phyloP scores from a whole-genome alignment of 2,113 vertebrate genomes.

The Pelecanoides urinatrix region DNA sequence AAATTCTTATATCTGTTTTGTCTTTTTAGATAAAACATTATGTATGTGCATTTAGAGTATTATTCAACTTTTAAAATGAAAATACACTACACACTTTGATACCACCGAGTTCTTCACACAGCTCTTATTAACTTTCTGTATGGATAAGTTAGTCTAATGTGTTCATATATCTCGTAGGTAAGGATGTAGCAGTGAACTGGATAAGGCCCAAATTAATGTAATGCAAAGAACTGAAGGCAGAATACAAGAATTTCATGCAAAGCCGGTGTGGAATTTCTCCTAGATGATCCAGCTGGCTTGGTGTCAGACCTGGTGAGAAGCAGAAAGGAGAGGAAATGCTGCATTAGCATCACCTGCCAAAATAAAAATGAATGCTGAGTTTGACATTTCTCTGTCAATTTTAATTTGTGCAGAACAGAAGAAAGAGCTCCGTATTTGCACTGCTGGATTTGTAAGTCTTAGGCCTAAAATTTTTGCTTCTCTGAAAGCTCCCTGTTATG shows the following conservation, averaged over 20 bases:
- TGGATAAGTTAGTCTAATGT: neutral
- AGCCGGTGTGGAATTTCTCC: neutral
- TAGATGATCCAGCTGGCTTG: neutral
- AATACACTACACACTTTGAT: neutral
- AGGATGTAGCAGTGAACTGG: neutral
- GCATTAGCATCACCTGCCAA: neutral
- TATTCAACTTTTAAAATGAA: neutral
- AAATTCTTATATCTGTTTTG: neutral
- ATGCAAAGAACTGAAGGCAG: neutral
- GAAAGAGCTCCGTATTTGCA: neutral
- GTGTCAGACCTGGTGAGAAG: neutral
- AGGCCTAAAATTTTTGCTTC: neutral
- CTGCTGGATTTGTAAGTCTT: neutral
- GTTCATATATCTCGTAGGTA: neutral
- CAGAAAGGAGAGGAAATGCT: neutral
- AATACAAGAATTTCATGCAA: neutral
- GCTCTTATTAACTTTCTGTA: neutral
- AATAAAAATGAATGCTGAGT: neutral
- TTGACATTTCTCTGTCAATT: neutral
- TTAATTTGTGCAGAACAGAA: neutral
- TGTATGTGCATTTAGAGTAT: neutral
- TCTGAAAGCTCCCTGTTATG: neutral
- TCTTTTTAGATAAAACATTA: neutral
- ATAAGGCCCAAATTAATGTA: neutral
- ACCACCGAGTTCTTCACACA: neutral